phyloP scores from a whole-genome alignment of 2,888 invertebrate genomes.

The Cheilosia soror region DNA sequence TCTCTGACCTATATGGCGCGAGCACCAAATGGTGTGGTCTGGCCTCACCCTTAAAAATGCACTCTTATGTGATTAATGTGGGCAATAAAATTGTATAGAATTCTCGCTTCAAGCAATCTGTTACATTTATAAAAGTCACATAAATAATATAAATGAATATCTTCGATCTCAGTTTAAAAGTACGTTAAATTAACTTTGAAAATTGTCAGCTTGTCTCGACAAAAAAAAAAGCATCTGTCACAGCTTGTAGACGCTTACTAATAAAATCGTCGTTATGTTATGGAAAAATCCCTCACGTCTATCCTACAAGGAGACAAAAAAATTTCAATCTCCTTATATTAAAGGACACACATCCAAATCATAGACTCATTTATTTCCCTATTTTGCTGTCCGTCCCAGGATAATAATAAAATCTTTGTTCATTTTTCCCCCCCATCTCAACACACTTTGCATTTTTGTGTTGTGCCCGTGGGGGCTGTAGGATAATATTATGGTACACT shows the following conservation, averaged over 20 bases:
- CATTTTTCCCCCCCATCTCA: conserved; percentile 16
- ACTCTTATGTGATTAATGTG: too few species aligned
- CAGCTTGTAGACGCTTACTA: conserved; percentile 3
- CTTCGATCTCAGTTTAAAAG: too few species aligned
- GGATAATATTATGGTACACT: conserved; percentile 49
- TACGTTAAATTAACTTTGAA: too few species aligned
- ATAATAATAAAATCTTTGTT: conserved; percentile 62
- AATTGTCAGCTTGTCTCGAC: too few species aligned
- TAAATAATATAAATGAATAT: too few species aligned
- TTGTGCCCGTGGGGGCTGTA: conserved; percentile 28
- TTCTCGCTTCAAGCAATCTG: too few species aligned
- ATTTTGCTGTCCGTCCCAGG: conserved; percentile 31
- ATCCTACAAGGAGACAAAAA: conserved; percentile 3
- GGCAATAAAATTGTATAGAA: too few species aligned
- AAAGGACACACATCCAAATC: conserved; percentile 16
- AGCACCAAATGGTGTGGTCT: too few species aligned
- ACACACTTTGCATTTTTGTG: conserved; percentile 49
- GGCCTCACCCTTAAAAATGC: too few species aligned
- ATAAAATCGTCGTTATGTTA: conserved; percentile 28
- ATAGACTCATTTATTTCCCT: conserved; percentile 25
- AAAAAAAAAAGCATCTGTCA: background rate
- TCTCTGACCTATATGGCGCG: too few species aligned
- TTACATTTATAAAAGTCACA: too few species aligned
- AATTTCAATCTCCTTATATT: conserved; percentile 4
- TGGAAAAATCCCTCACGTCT: conserved; percentile 26